Base-by-base conservation (phyloP, 2,888 invertebrate species). In the Hecatera dysodea region DNA sequence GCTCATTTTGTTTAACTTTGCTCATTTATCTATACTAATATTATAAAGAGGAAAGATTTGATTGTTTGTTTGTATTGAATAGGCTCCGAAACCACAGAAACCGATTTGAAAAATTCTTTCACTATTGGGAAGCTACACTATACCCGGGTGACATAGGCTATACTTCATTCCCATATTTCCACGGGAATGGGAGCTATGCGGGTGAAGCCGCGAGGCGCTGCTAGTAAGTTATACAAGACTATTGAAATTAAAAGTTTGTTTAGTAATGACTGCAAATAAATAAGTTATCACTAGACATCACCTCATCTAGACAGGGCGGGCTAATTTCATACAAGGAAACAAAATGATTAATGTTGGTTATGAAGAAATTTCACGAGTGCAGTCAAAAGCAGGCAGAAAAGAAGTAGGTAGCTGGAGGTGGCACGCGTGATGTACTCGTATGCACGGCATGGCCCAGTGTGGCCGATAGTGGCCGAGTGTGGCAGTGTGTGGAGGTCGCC, bases 401-500 rank as follows among this genome's bases (percentile, higher is more conserved):
- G 22, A 53, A 76, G 55, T 74, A 50, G 48, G 55, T 74, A 50
- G 48, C 24, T 50, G 62, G 72, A 63, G 52, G 69, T 50, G 72
- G 75, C 72, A 79, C 29, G 72, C 53, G 50, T 75, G 72, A 64
- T 56, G 73, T 48, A 50, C 55, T 22, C 27, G 0, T 24, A 27
- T 71, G 9, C 52, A 19, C 27, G 33, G 27, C 73, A 9, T 12
- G 60, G 55, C 44, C 63, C 29, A 19, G 44, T 7, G 44, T 44
- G 19, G 44, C 44, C 72, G n/a, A n/a, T n/a, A n/a, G n/a, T 12
- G 60, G 55, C 44, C 63, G 36, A 19, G 44, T 7, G 44, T 44
- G 19, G 44, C 44, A 9, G 50, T 29, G 39, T 63, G 61, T 33
- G 71, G 84, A 71, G 82, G 77, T 52, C 72, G 56, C 39, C 63